Conservation (phyloP, 2,113 vertebrate genomes). For the Psammodynastes pulverulentus region DNA sequence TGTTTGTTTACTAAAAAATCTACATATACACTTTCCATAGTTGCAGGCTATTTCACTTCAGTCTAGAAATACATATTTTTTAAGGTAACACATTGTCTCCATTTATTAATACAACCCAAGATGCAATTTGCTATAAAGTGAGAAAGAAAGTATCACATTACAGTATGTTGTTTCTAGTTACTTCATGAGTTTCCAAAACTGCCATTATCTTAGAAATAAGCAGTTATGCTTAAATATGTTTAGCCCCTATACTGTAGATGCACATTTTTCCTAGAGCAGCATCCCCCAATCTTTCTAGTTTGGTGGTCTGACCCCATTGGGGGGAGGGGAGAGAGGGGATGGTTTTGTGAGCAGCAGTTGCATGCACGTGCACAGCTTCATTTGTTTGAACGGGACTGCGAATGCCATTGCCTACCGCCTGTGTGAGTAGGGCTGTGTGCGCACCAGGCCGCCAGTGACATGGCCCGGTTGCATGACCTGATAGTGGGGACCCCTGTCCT, state of each 20-base stretch:
- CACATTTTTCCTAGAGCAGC: neutral
- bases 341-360: neutral
- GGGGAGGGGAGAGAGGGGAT: no score
- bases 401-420: rapidly evolving
- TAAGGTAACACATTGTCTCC: neutral
- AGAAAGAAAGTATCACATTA: neutral
- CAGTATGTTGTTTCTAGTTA: neutral
- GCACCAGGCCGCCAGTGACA: neutral
- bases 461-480: neutral
- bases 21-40: neutral
- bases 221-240: neutral
- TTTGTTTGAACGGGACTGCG: neutral
- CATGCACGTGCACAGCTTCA: neutral
- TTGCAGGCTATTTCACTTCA: neutral
- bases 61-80: neutral
- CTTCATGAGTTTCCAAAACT: neutral
- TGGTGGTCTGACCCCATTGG: rapidly evolving
- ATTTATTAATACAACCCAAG: neutral
- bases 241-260: no score
- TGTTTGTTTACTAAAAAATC: neutral
- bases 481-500: neutral
- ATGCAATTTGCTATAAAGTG: neutral
- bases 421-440: neutral
- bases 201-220: neutral
- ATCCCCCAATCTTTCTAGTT: no score